A percentile compares a stretch with the other conserved stretches of the same genome.
These are phyloP conservation scores for Craterocephalus amniculus DNA, from an alignment of 2,797 vertebrate species.

Conservation along the genomic window DNA sequence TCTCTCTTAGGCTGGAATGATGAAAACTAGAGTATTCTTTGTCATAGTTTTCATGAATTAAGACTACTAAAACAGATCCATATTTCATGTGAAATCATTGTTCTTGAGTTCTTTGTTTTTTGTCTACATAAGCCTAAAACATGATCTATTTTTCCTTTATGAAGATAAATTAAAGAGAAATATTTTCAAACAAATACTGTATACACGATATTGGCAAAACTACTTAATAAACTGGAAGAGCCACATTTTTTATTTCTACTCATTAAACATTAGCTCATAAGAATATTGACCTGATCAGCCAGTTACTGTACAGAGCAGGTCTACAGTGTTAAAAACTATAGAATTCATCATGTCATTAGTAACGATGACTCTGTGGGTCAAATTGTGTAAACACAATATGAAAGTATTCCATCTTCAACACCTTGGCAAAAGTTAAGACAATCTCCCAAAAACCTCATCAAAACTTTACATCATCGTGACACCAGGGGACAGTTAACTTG, in stretches of 20 bases:
- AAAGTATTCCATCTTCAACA: slow-evolving; percentile 25
- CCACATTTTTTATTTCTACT: not conserved
- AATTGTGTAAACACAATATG: slow-evolving; percentile 55
- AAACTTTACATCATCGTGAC: slow-evolving; percentile 57
- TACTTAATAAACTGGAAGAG: not conserved
- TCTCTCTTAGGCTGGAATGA: slow-evolving; percentile 25
- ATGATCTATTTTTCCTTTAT: not conserved
- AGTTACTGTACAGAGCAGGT: too few relatives aligned
- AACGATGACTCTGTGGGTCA: slow-evolving; percentile 42
- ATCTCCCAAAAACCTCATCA: slow-evolving; percentile 27
- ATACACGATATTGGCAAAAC: not conserved
- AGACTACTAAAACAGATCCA: not conserved
- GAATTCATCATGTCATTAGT: slow-evolving; percentile 31
- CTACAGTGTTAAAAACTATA: not conserved
- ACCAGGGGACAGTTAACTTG: slow-evolving; percentile 54
- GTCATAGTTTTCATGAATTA: slow-evolving; percentile 13
- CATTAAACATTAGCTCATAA: not conserved
- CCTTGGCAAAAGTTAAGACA: slow-evolving; percentile 57
- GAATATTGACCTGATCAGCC: too few relatives aligned
- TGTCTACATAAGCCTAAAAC: not conserved
- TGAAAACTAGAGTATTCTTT: slow-evolving; percentile 15
- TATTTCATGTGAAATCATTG: not conserved
- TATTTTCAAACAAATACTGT: not conserved
- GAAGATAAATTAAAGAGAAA: too few relatives aligned
- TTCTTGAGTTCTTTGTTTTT: not conserved